Evolutionary conservation across 2,797 vertebrate species (phyloP), one percentile per base, ranked within the genome.

Genomic region (Rhodeus uyekii): DNA sequence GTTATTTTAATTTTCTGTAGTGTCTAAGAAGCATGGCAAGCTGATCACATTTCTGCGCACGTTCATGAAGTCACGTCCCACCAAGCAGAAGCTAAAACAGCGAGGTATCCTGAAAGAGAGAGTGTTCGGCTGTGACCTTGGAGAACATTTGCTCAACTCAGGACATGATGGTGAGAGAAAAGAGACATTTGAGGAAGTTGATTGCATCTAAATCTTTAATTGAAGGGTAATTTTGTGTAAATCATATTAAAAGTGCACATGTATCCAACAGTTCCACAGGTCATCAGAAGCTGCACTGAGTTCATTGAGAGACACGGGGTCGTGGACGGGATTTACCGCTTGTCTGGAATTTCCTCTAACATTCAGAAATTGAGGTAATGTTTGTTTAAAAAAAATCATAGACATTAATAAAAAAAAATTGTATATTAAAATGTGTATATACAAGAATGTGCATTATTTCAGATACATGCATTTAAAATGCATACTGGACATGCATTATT

Each of bases 11-110:
- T 68, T 38, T 80, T 64, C 34, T 81, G 19, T 34, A 99, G 98
- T 99, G 90, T 99, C 97, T 5, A 98, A 98, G 89, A 99, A 99
- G 85, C 98, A 99, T 91, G 98, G 98, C 82, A 99, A 99, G 89
- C 96, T 99, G 86, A 98, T 99, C 80, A 99, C 98, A n/a, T 99
- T 99, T 93, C 94, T 99, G 46, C 94, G 98, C 83, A 96, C 96
- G 85, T 99, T 99, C 90, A 98, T 99, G 97, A 99, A 98, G 95
- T 99, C 98, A 29, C 96, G 98, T 8, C 98, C 98, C 42, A 97
- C 96, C 0, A 98, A 99, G 8, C 98, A 99, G 94, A 99, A 98
- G 84, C 94, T 99, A 86, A 97, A 98, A 36, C 98, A 99, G 91
- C 93, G 97, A 0, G 98, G 98, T 5, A 99, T 99, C 90, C 95